Evolutionary conservation across 1,140 invertebrate species (phyloP).

Genomic region (Drosophila willistoni): DNA sequence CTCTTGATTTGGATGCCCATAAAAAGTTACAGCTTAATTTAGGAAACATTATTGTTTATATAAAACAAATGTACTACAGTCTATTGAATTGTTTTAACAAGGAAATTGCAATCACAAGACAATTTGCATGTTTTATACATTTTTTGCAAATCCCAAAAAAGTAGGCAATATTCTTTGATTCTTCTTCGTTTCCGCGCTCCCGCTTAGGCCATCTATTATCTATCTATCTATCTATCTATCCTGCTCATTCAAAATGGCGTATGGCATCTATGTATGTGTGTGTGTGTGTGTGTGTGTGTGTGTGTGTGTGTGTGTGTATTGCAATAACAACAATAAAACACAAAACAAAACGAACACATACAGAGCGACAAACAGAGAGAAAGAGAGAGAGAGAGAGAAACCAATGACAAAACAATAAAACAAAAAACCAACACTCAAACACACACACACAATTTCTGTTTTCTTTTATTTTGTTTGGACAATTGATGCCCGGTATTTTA

Average conservation of each 20-base stretch:
- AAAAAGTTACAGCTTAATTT: no score
- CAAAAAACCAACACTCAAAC: neutral
- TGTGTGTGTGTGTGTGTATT: conserved; percentile 2
- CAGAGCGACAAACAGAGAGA: no score
- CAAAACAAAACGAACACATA: neutral
- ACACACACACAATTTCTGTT: neutral
- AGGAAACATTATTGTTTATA: neutral
- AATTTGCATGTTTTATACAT: conserved; percentile 7
- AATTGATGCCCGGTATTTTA: conserved; percentile 1
- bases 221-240: neutral
- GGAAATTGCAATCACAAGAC: conserved; percentile 11
- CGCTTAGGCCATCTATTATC: neutral
- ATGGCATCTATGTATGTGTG: neutral
- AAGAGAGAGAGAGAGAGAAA: no score
- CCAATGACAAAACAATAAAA: neutral
- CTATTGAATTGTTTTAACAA: conserved; percentile 3
- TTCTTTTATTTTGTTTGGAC: conserved; percentile 26
- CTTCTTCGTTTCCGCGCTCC: neutral
- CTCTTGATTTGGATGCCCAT: no score
- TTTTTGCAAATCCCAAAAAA: neutral
- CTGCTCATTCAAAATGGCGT: conserved; percentile 12
- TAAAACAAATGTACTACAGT: neutral
- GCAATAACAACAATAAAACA: neutral
- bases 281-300: conserved; percentile 4
- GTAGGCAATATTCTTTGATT: neutral